Conservation (phyloP, 2,888 invertebrate genomes). For the Chrysolina oricalcia region DNA sequence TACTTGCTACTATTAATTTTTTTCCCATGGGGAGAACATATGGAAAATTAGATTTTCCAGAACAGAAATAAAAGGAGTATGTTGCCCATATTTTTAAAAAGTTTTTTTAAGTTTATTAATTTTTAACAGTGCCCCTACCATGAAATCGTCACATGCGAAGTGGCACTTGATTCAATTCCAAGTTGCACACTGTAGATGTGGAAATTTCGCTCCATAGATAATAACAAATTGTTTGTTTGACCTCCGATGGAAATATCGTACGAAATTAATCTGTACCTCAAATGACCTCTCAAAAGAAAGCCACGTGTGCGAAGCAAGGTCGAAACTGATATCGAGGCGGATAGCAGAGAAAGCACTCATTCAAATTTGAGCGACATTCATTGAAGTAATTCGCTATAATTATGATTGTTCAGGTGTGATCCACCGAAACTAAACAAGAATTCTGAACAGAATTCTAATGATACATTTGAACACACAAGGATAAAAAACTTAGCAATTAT, state of each 20-base stretch:
- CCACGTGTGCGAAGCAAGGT: slow-evolving; percentile 25
- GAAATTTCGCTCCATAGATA: slow-evolving; percentile 1
- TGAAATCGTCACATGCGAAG: no score
- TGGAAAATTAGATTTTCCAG: no score
- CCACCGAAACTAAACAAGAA: no score
- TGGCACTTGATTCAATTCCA: not conserved
- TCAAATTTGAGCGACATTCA: not conserved
- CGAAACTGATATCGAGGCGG: slow-evolving; percentile 5
- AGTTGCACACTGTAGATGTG: not conserved
- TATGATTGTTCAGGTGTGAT: not conserved
- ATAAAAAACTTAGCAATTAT: no score
- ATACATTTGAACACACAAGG: no score
- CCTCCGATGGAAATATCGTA: slow-evolving; percentile 30
- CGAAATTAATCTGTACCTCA: slow-evolving; percentile 30
- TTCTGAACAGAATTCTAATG: no score
- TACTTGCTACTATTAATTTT: no score
- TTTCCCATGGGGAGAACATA: no score
- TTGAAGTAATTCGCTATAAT: not conserved
- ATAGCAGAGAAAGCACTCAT: slow-evolving; percentile 9
- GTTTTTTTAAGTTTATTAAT: no score
- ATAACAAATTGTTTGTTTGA: slow-evolving; percentile 22
- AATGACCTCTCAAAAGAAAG: slow-evolving; percentile 30
- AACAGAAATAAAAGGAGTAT: no score
- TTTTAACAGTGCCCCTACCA: no score
- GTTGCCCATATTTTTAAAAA: no score